These are phyloP conservation scores for Tyto alba DNA, from an alignment of 2,113 vertebrate species.

Conservation along the genomic window DNA sequence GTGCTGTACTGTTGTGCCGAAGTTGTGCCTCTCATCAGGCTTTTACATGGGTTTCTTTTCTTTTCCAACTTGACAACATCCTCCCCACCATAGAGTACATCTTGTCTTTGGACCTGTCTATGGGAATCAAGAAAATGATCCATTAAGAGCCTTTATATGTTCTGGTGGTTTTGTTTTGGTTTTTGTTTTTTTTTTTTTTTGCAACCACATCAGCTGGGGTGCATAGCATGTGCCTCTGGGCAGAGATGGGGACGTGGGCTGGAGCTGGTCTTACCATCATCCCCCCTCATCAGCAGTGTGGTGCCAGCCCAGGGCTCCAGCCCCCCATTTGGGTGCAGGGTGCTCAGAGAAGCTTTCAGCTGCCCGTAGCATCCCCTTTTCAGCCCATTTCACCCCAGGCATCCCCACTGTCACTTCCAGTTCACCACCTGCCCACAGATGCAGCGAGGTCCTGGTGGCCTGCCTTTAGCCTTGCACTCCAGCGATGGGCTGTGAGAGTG, in stretches of 20 bases:
- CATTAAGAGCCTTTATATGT: background rate
- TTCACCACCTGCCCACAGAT: background rate
- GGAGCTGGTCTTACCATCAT: background rate
- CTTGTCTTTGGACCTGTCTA: background rate
- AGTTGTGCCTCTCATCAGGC: background rate
- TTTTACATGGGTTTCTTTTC: background rate
- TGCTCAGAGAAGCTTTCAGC: background rate
- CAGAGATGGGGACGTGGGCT: background rate
- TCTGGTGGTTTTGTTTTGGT: too few species aligned
- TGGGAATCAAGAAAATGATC: background rate
- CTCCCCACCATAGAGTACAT: background rate
- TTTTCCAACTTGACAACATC: background rate
- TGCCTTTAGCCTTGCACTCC: background rate
- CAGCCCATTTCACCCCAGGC: background rate
- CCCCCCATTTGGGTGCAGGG: background rate
- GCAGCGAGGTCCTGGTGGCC: background rate
- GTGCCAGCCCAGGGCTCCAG: background rate
- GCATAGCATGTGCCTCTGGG: background rate
- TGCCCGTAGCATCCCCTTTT: background rate
- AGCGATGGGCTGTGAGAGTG: background rate
- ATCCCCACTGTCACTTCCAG: background rate
- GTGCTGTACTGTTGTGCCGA: fast-evolving
- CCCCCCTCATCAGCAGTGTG: background rate
- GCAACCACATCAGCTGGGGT: background rate
- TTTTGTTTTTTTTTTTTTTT: background rate